Evolutionary conservation across 2,113 vertebrate species (phyloP).

Genomic region (Pogonocichla stellata): DNA sequence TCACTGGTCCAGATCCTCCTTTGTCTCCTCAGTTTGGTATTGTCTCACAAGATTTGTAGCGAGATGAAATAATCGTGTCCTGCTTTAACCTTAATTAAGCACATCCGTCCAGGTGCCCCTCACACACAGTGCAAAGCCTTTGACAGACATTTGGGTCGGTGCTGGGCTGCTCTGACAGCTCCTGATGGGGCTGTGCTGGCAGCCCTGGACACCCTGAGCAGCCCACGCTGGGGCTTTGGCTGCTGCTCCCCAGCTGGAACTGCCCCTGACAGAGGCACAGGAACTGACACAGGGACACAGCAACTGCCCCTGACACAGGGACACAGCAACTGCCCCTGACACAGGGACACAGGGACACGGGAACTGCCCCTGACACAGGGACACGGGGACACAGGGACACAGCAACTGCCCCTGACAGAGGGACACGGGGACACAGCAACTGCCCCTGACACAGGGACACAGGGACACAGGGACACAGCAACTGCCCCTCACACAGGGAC

Average conservation of each 20-base stretch:
- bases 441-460: no score
- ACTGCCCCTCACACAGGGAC: background rate
- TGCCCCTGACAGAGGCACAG: no score
- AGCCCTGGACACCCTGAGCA: background rate
- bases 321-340: no score
- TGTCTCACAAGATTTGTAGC: background rate
- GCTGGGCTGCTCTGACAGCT: background rate
- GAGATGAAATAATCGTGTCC: background rate
- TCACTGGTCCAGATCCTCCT: background rate
- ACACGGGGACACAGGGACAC: no score
- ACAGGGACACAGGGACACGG: no score
- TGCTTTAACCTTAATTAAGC: background rate
- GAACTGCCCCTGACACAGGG: no score
- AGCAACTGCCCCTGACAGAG: no score
- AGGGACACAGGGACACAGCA: no score
- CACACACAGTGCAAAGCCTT: background rate
- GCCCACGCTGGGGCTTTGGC: background rate
- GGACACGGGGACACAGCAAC: no score
- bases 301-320: no score
- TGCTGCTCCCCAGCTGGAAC: background rate
- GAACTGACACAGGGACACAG: no score
- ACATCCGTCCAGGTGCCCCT: background rate
- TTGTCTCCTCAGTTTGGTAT: fast-evolving
- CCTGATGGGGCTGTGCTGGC: background rate
- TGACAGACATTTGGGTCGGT: background rate